Evolutionary conservation across 23 tunicate genomes (phyloP).

Genomic region (Trididemnum nubilum): DNA sequence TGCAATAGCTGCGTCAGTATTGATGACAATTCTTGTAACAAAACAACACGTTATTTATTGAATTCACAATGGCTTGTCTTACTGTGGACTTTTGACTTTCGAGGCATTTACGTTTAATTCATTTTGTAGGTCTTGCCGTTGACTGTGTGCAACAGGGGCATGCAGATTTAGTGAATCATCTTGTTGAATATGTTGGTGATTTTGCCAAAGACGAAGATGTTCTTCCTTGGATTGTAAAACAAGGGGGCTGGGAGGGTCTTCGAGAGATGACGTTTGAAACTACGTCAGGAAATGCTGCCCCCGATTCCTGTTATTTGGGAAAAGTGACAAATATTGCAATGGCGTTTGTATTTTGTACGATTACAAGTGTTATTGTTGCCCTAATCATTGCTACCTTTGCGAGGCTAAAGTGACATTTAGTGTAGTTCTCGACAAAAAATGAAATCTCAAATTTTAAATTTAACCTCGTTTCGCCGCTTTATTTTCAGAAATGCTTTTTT

Average conservation of each 20-base stretch:
- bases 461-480: no score
- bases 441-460: no score
- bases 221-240: slow-evolving; percentile 57
- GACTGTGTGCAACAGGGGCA: slow-evolving; percentile 92
- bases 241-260: slow-evolving; percentile 73
- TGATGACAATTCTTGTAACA: no score
- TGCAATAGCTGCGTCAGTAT: no score
- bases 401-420: no score
- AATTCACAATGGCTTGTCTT: no score
- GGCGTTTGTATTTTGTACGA: slow-evolving; percentile 31
- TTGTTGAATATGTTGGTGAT: slow-evolving; percentile 73
- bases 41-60: no score
- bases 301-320: slow-evolving; percentile 38
- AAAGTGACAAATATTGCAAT: slow-evolving; percentile 21
- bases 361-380: slow-evolving; percentile 20
- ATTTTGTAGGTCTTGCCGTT: slow-evolving; percentile 69
- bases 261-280: slow-evolving; percentile 45
- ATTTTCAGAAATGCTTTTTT: no score
- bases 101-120: no score
- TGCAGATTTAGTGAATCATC: slow-evolving; percentile 64
- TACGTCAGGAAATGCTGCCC: neutral
- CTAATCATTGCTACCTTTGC: slow-evolving; percentile 10
- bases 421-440: no score
- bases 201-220: slow-evolving; percentile 67
- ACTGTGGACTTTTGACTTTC: no score